Conservation (phyloP, 2,113 vertebrate species). For the Neodon shergylaensis region DNA sequence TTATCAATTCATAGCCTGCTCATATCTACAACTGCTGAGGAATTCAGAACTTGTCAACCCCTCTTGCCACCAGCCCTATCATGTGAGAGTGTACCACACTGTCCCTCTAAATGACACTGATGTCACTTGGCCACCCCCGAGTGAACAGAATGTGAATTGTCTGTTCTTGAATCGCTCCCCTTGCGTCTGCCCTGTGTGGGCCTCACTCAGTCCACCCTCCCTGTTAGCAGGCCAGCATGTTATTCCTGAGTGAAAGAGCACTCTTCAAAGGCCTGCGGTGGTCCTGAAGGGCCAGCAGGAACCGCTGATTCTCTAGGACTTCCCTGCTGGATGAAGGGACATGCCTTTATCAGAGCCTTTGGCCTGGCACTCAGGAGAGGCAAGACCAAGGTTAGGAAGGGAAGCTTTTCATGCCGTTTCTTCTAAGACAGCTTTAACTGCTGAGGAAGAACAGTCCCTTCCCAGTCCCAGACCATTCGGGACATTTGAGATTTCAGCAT, state of each 20-base stretch:
- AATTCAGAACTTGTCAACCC: rapidly evolving
- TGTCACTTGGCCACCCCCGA: rapidly evolving
- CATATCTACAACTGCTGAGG: not conserved
- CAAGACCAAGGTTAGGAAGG: rapidly evolving
- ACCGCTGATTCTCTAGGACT: not conserved
- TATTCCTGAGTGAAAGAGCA: not conserved
- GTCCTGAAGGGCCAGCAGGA: rapidly evolving
- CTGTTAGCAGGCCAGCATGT: not conserved
- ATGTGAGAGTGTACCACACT: rapidly evolving
- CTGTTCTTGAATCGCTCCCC: rapidly evolving
- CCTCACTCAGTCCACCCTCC: not conserved
- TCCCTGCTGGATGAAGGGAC: too few relatives aligned
- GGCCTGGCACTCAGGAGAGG: not conserved
- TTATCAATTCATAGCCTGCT: not conserved
- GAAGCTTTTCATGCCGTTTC: rapidly evolving
- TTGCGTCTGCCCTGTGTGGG: rapidly evolving
- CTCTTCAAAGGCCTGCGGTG: rapidly evolving
- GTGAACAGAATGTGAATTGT: rapidly evolving
- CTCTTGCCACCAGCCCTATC: not conserved
- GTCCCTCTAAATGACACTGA: not conserved
- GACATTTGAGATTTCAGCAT: not conserved
- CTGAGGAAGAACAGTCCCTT: rapidly evolving
- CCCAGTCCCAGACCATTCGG: not conserved
- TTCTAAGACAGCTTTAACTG: not conserved
- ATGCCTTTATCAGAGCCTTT: too few relatives aligned